Base-by-base conservation (phyloP, 2,888 invertebrate species). In the Sicus ferrugineus region DNA sequence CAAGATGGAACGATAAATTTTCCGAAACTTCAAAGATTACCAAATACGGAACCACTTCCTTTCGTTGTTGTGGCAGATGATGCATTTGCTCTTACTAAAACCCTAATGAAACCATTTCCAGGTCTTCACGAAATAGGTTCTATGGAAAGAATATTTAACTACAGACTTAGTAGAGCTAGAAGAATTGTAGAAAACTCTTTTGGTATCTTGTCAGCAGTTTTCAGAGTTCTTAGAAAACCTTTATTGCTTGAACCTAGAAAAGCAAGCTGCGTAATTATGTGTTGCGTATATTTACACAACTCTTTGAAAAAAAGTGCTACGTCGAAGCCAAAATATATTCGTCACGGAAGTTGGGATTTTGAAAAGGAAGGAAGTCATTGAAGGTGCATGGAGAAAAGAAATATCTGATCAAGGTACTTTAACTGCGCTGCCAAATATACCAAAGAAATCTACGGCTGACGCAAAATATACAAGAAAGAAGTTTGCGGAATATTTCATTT, bases 401-500 rank as follows among this genome's bases (percentile, higher is more conserved):
- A 42, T 42, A 42, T 14, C 42, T 42, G 11, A 11, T 5, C 42
- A 42, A 9, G 16, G 16, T 14, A 42, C 42, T 42, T 42, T 42
- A 42, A 42, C 5, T 42, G 5, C 42, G 3, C 42, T 42, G 16
- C 42, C 42, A n/a, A 42, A 42, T 9, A 14, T 42, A 42, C 42
- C 42, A 42, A 42, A 9, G 16, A 42, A 42, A 42, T 42, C 42
- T 9, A 9, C 42, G 5, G 5, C 9, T 42, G 42, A 42, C 9
- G 42, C 42, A 42, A 42, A 42, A 42, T 5, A 42, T 9, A 42
- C 42, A 42, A 42, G 42, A 14, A 5, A 42, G 42, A 42, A 50
- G 19, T 50, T 50, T 50, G 50, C 50, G 3, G 5, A 50, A 50
- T 50, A 50, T 50, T 50, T 50, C 50, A 19, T 50, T 21, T 50